These are phyloP conservation scores for Mesorhabditis sp. DNA, from an alignment of 2,888 invertebrate species.

Conservation along the genomic window DNA sequence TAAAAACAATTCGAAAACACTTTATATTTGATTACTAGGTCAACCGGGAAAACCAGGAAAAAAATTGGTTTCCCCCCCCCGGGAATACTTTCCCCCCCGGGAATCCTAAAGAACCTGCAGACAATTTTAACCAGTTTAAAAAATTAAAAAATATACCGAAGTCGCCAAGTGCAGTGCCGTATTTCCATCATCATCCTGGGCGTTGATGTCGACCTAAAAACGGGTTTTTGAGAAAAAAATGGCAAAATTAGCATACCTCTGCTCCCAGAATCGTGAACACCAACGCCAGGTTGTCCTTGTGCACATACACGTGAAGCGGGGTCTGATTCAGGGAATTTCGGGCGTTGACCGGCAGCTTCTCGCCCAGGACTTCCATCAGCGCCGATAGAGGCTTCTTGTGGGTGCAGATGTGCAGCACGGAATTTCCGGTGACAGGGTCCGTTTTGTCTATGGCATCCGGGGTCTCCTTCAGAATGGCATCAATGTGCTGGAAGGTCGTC, in stretches of 20 bases:
- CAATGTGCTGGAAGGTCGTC: conserved; percentile 15
- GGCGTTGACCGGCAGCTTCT: conserved; percentile 57
- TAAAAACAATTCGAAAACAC: too few relatives aligned
- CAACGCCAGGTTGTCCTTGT: conserved; percentile 39
- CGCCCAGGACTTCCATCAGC: conserved; percentile 26
- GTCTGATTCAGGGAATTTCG: conserved; percentile 59
- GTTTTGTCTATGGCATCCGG: conserved; percentile 25
- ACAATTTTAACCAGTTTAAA: not conserved
- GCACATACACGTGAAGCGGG: conserved; percentile 58
- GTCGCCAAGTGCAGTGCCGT: conserved; percentile 60
- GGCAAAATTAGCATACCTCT: conserved; percentile 8
- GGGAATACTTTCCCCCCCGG: too few relatives aligned
- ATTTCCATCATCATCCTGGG: conserved; percentile 56
- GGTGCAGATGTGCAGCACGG: conserved; percentile 25
- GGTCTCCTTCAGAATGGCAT: conserved; percentile 24
- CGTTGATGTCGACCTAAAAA: conserved; percentile 57
- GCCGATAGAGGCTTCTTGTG: conserved; percentile 26
- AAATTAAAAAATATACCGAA: conserved; percentile 22
- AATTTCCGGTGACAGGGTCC: conserved; percentile 31
- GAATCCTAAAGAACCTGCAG: too few relatives aligned
- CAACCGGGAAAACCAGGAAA: too few relatives aligned
- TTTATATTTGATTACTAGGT: too few relatives aligned
- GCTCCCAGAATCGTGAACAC: conserved; percentile 29
- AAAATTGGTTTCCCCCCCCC: too few relatives aligned
- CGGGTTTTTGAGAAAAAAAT: not conserved